A percentile compares a stretch with the other conserved stretches of the same genome.
phyloP scores from a whole-genome alignment of 2,888 invertebrate species.

The Lithophane socia region DNA sequence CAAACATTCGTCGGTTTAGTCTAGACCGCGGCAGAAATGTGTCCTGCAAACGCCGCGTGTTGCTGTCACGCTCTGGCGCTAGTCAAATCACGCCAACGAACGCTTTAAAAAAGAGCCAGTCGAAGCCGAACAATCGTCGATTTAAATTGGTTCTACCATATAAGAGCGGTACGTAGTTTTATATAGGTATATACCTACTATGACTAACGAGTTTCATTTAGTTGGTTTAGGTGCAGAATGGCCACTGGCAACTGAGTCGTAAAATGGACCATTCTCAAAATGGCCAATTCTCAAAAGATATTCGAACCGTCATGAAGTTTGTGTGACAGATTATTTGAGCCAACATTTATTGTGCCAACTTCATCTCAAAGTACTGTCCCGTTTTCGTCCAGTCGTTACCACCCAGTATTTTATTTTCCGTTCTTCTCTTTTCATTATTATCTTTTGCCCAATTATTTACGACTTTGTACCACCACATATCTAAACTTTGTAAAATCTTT shows the following conservation, averaged over 20 bases:
- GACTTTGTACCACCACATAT: background rate
- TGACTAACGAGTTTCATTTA: background rate
- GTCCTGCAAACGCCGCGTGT: too few relatives aligned
- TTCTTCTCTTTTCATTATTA: background rate
- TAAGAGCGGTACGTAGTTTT: background rate
- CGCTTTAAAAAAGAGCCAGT: background rate
- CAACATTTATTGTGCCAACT: too few relatives aligned
- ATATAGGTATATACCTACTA: background rate
- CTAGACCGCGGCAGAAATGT: too few relatives aligned
- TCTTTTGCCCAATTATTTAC: background rate
- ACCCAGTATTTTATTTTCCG: background rate
- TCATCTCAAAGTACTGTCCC: too few relatives aligned
- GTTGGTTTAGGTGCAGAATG: background rate
- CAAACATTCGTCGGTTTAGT: too few relatives aligned
- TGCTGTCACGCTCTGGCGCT: too few relatives aligned
- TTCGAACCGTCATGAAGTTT: too few relatives aligned
- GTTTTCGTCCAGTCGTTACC: background rate
- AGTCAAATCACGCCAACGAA: background rate
- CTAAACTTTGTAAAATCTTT: background rate
- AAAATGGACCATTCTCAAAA: too few relatives aligned
- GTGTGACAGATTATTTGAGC: too few relatives aligned
- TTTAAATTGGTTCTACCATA: slow-evolving; percentile 19
- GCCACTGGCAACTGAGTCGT: too few relatives aligned
- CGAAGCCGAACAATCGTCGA: slow-evolving; percentile 5
- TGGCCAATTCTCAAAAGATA: too few relatives aligned